Conservation (phyloP, 2,888 invertebrate genomes). For the Arenicola marina region DNA sequence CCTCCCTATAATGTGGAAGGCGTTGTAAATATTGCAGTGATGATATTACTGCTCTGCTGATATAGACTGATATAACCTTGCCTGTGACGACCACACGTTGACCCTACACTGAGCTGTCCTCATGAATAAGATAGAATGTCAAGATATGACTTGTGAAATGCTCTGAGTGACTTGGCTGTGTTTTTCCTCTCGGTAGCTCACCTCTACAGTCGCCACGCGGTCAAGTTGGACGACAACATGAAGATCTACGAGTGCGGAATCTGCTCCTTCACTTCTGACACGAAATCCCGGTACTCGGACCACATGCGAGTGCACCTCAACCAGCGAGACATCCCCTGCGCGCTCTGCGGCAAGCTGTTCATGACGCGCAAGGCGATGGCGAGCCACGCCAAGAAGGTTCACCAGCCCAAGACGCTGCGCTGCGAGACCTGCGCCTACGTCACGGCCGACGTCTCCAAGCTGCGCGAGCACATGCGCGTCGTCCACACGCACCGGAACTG, state of each 20-base stretch:
- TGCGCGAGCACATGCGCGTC: constrained; percentile 43
- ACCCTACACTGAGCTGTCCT: neutral
- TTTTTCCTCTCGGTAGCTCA: too few relatives aligned
- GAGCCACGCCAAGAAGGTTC: constrained; percentile 31
- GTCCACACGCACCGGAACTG: constrained; percentile 44
- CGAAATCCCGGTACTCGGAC: constrained; percentile 23
- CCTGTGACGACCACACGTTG: neutral
- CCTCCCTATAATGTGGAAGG: too few relatives aligned
- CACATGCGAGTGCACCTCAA: constrained; percentile 24
- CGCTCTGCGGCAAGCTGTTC: constrained; percentile 25
- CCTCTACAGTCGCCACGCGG: constrained; percentile 17
- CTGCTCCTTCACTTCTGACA: constrained; percentile 22
- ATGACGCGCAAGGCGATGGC: constrained; percentile 22
- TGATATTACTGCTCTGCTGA: too few relatives aligned
- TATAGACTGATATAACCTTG: too few relatives aligned
- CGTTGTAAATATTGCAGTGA: too few relatives aligned
- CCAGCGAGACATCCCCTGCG: constrained; percentile 24
- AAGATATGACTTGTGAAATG: neutral
- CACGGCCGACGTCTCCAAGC: constrained; percentile 18
- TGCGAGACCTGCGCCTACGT: constrained; percentile 41
- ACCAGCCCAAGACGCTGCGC: constrained; percentile 36
- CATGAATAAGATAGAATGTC: too few relatives aligned
- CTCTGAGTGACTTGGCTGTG: too few relatives aligned
- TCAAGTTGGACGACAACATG: constrained; percentile 21
- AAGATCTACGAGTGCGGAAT: constrained; percentile 20